Evolutionary conservation across 2,888 invertebrate species (phyloP).

Genomic region (Coecobrya sp.): DNA sequence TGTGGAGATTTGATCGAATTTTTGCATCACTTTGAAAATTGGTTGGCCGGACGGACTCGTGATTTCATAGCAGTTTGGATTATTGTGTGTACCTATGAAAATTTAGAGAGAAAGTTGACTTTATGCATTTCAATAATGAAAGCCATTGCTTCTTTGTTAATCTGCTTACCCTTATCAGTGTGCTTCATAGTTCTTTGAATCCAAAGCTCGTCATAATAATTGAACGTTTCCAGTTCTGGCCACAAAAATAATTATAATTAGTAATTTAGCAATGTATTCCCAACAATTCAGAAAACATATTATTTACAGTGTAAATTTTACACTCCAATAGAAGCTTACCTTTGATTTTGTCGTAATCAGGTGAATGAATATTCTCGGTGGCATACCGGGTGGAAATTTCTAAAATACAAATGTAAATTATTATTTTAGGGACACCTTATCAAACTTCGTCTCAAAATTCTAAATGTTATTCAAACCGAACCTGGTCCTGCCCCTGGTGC

Average conservation of each 20-base stretch:
- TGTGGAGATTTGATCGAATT: conserved; percentile 75
- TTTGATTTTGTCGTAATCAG: conserved; percentile 83
- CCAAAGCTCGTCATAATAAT: conserved; percentile 82
- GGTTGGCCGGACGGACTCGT: conserved; percentile 81
- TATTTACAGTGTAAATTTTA: too few species aligned
- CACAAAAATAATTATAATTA: background rate
- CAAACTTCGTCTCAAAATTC: background rate
- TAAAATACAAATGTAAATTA: conserved; percentile 10
- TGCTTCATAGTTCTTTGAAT: conserved; percentile 81
- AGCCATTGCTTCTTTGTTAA: background rate
- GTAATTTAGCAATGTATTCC: background rate
- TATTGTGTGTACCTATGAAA: conserved; percentile 74
- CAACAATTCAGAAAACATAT: background rate
- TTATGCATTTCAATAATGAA: background rate
- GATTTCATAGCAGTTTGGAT: conserved; percentile 83
- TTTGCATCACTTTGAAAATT: conserved; percentile 84
- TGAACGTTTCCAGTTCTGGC: conserved; percentile 81
- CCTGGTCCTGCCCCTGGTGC: conserved; percentile 24
- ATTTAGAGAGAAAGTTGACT: background rate
- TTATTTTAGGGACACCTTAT: background rate
- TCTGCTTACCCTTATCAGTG: conserved; percentile 77
- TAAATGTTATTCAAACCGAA: background rate
- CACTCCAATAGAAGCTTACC: conserved; percentile 57
- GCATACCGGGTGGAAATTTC: conserved; percentile 80
- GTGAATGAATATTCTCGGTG: conserved; percentile 77